Evolutionary conservation across 2,113 vertebrate genomes (phyloP).

Genomic region (Psittacus erithacus): DNA sequence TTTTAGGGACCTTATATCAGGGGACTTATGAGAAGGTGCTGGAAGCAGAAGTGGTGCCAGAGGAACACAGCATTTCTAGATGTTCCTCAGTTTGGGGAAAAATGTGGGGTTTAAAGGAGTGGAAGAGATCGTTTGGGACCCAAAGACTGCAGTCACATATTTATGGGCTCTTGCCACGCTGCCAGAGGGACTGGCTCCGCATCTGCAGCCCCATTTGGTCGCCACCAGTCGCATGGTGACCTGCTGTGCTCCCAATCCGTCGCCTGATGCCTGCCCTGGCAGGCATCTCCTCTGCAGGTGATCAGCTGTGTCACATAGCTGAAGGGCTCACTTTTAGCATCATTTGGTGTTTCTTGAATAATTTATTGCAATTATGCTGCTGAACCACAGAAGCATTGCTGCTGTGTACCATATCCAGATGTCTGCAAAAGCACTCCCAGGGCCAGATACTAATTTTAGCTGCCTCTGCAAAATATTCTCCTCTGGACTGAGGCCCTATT

Average conservation of each 20-base stretch:
- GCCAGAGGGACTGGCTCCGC: not conserved
- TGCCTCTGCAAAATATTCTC: not conserved
- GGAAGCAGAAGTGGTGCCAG: not conserved
- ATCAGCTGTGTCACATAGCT: not conserved
- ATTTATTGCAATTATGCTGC: constrained; percentile 29
- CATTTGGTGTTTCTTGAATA: constrained; percentile 23
- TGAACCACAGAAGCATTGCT: constrained; percentile 6
- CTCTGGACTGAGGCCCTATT: not conserved
- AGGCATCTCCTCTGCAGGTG: not conserved
- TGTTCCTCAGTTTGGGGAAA: not conserved
- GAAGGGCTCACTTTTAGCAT: not conserved
- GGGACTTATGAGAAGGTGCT: not conserved
- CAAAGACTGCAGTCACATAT: not conserved
- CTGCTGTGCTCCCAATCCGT: not conserved
- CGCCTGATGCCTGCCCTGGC: not conserved
- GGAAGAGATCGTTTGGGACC: not conserved
- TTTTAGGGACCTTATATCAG: not conserved
- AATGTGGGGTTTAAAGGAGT: not conserved
- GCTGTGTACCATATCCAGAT: constrained; percentile 7
- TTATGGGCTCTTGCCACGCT: not conserved
- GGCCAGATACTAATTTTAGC: constrained; percentile 32
- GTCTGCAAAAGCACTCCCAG: not conserved
- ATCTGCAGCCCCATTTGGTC: not conserved
- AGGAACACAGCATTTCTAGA: not conserved
- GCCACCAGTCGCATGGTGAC: fast-evolving